Evolutionary conservation across 2,113 vertebrate species (phyloP).

Genomic region (Vidua chalybeata): DNA sequence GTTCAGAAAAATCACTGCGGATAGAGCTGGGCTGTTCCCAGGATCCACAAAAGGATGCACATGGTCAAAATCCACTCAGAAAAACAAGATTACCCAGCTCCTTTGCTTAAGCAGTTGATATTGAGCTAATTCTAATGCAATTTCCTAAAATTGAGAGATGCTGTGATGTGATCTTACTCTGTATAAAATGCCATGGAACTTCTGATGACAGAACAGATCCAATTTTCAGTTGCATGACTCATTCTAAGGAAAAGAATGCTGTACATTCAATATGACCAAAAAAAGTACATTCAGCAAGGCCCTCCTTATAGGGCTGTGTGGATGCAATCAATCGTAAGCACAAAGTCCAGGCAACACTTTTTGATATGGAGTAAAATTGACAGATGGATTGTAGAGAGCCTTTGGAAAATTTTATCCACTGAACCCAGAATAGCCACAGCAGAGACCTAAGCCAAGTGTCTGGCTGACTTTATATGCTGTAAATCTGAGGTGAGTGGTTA

Average conservation of each 20-base stretch:
- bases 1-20: background rate
- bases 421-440: background rate
- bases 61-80: background rate
- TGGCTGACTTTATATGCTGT: background rate
- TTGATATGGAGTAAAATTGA: constrained; percentile 8
- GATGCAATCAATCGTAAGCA: background rate
- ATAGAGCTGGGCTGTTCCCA: background rate
- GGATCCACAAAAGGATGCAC: background rate
- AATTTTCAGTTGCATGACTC: constrained; percentile 45
- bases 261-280: background rate
- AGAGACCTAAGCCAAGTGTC: background rate
- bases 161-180: background rate
- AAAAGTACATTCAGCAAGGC: background rate
- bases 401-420: background rate
- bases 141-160: constrained; percentile 33
- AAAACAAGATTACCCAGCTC: background rate
- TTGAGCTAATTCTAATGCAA: constrained; percentile 1
- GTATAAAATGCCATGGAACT: constrained; percentile 16
- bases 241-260: constrained; percentile 1
- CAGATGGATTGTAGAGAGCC: background rate
- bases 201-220: constrained; percentile 31
- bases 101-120: background rate
- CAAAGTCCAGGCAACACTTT: background rate
- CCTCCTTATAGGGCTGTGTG: background rate
- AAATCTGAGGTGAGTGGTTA: background rate